Percentiles rank a stretch among this genome's conserved stretches.
phyloP scores from a whole-genome alignment of 1,140 invertebrate genomes.

The Papilio polyxenes region DNA sequence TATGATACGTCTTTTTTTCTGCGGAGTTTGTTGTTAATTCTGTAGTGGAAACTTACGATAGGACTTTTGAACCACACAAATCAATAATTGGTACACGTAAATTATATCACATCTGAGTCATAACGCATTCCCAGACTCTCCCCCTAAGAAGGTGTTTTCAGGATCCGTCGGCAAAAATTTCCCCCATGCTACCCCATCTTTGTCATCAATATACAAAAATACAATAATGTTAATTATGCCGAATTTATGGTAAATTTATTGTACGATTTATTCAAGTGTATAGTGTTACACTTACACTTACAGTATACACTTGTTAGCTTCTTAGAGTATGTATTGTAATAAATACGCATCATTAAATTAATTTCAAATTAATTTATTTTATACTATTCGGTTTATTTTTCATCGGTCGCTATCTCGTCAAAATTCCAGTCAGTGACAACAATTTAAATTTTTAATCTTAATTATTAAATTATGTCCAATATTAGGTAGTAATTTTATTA shows the following conservation, averaged over 20 bases:
- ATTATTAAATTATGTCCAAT: too few relatives aligned
- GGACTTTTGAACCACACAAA: too few relatives aligned
- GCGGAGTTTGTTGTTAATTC: too few relatives aligned
- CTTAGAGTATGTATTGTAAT: not conserved
- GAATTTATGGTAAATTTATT: conserved; percentile 17
- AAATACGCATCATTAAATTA: not conserved
- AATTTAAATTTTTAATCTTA: too few relatives aligned
- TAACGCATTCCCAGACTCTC: not conserved
- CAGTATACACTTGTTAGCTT: too few relatives aligned
- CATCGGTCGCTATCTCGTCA: not conserved
- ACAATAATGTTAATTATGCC: conserved; percentile 29
- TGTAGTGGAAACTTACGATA: too few relatives aligned
- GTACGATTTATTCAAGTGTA: not conserved
- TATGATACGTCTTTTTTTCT: too few relatives aligned
- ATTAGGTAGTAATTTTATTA: too few relatives aligned
- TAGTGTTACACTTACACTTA: too few relatives aligned
- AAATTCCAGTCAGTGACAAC: too few relatives aligned
- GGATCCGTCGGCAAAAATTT: conserved; percentile 29
- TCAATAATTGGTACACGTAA: not conserved
- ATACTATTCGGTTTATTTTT: not conserved
- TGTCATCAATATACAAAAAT: conserved; percentile 18
- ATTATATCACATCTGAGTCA: conserved; percentile 21
- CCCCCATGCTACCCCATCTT: not conserved
- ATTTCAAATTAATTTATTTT: too few relatives aligned
- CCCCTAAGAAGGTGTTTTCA: conserved; percentile 14